A percentile compares a stretch with the other conserved stretches of the same genome.
Conservation (phyloP, 92 coral and sea anemone genomes). For the Epizoanthus illoricatus region DNA sequence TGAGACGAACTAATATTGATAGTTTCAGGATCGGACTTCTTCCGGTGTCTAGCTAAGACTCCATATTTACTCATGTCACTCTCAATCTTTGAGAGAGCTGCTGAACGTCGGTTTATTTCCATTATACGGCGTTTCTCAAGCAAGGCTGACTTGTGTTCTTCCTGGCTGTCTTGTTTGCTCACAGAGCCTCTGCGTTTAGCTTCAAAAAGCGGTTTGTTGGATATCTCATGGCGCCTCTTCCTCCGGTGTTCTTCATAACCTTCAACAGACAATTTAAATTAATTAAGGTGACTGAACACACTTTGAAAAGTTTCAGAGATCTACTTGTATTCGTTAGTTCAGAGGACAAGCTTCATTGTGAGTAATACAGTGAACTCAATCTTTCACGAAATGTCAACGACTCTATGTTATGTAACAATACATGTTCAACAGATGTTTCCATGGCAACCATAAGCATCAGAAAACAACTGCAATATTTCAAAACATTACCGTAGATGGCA, state of each 20-base stretch:
- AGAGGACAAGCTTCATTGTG: background rate
- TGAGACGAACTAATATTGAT: background rate
- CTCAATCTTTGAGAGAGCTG: constrained; percentile 9
- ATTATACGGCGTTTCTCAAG: constrained; percentile 58
- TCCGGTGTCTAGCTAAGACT: constrained; percentile 40
- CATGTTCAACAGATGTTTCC: too few relatives aligned
- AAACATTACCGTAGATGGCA: too few relatives aligned
- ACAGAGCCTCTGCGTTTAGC: constrained; percentile 3
- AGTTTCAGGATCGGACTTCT: constrained; percentile 18
- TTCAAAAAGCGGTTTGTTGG: constrained; percentile 68
- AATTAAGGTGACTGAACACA: too few relatives aligned
- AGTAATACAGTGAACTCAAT: too few relatives aligned
- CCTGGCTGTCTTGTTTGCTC: constrained; percentile 2
- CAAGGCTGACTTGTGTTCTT: constrained; percentile 12
- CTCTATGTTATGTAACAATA: too few relatives aligned
- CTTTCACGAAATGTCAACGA: too few relatives aligned
- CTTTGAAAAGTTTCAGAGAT: background rate
- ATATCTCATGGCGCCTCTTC: constrained; percentile 71
- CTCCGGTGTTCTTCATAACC: constrained; percentile 79
- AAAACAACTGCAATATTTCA: too few relatives aligned
- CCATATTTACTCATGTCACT: constrained; percentile 33
- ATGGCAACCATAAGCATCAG: too few relatives aligned
- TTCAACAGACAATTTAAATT: constrained; percentile 1
- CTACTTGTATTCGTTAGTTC: background rate
- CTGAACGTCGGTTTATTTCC: constrained; percentile 11